These are phyloP conservation scores for Spinus olivaceus DNA, from an alignment of 2,797 vertebrate species.

Conservation along the genomic window DNA sequence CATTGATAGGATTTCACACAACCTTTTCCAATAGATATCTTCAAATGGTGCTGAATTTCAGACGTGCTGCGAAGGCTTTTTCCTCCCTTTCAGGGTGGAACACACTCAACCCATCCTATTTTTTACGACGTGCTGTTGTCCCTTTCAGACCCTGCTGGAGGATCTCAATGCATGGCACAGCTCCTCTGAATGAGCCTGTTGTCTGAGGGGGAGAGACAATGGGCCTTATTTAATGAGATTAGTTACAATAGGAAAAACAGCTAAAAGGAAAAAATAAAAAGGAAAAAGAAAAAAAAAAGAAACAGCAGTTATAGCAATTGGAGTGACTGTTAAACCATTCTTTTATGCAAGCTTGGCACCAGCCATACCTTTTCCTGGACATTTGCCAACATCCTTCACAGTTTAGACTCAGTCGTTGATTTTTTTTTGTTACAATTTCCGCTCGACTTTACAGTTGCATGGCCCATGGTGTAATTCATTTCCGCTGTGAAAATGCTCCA, in stretches of 20 bases:
- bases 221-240: conserved; percentile 71
- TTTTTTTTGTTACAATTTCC: conserved; percentile 61
- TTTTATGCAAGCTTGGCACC: conserved; percentile 70
- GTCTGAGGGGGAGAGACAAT: conserved; percentile 66
- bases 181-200: conserved; percentile 69
- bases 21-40: conserved; percentile 31
- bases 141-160: conserved; percentile 56
- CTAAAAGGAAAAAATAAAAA: conserved; percentile 33
- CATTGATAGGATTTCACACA: conserved; percentile 27
- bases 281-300: background rate
- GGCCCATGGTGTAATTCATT: conserved; percentile 69
- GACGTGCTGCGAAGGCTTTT: conserved; percentile 12
- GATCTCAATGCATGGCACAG: conserved; percentile 10
- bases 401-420: conserved; percentile 37
- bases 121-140: conserved; percentile 21
- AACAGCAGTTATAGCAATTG: conserved; percentile 58
- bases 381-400: conserved; percentile 53
- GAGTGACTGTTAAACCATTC: conserved; percentile 63
- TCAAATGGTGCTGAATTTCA: background rate
- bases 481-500: conserved; percentile 58
- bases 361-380: conserved; percentile 73
- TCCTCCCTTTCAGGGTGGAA: conserved; percentile 43
- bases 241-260: conserved; percentile 72
- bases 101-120: conserved; percentile 32
- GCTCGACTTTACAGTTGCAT: conserved; percentile 29